Percentiles rank a stretch among this genome's conserved stretches.
Evolutionary conservation across 2,113 vertebrate genomes (phyloP).

Genomic region (Clarias batrachus): DNA sequence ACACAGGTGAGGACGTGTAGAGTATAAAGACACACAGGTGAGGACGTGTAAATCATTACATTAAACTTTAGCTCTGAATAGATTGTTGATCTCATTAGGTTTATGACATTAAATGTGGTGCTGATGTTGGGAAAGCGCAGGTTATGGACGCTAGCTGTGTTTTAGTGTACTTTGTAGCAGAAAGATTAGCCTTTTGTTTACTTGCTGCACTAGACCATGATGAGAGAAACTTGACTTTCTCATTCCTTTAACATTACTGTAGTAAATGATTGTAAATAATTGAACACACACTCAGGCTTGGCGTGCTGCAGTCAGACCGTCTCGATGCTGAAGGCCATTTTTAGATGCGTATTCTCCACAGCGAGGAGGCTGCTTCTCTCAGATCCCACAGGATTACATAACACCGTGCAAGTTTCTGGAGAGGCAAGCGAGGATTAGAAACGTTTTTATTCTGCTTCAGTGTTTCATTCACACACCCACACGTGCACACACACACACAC

Average conservation of each 20-base stretch:
- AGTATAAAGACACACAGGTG: too few relatives aligned
- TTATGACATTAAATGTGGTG: background rate
- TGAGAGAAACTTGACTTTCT: background rate
- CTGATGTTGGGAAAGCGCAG: background rate
- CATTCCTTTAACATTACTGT: background rate
- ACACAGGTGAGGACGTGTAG: too few relatives aligned
- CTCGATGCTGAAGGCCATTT: background rate
- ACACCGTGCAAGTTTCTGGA: background rate
- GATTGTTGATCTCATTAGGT: background rate
- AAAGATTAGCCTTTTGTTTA: background rate
- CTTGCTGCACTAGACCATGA: background rate
- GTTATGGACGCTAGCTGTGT: background rate
- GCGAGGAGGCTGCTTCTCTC: constrained; percentile 1
- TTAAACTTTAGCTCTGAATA: background rate
- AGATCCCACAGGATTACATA: constrained; percentile 16
- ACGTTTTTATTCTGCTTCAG: background rate
- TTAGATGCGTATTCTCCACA: background rate
- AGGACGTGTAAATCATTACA: too few relatives aligned
- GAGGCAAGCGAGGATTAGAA: background rate
- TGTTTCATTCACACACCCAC: background rate
- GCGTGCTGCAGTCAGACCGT: background rate
- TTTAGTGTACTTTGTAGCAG: background rate
- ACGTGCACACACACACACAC: background rate
- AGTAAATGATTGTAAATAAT: background rate
- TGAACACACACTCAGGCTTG: background rate